phyloP scores from a whole-genome alignment of 2,113 vertebrate genomes.

The Lagopus leucura region DNA sequence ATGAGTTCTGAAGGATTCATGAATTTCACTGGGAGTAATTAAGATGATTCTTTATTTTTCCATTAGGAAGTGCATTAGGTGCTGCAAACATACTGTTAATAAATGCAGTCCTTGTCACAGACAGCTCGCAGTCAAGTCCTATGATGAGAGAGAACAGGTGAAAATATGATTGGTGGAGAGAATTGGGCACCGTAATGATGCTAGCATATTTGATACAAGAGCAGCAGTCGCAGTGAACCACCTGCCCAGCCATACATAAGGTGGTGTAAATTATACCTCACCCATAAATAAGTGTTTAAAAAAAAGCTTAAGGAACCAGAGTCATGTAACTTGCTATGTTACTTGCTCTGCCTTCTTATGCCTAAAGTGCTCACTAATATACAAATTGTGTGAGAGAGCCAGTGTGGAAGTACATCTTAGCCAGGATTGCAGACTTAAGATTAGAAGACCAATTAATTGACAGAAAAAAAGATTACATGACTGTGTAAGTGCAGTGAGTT shows the following conservation, averaged over 20 bases:
- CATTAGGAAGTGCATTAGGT: neutral
- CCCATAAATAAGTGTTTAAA: constrained; percentile 69
- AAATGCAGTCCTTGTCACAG: neutral
- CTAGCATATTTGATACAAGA: neutral
- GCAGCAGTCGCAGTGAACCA: constrained; percentile 28
- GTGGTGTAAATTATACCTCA: constrained; percentile 62
- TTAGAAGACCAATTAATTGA: neutral
- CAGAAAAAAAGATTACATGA: neutral
- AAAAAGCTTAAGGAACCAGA: constrained; percentile 66
- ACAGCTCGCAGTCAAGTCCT: neutral
- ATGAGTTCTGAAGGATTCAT: neutral
- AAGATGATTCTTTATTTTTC: neutral
- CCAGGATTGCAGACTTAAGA: neutral
- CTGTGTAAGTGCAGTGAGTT: neutral
- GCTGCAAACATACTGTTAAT: neutral
- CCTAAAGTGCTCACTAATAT: neutral
- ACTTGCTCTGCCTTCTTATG: neutral
- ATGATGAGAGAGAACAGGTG: constrained; percentile 30
- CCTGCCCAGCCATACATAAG: constrained; percentile 51
- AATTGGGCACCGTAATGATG: neutral
- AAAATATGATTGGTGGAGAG: neutral
- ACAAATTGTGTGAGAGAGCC: constrained; percentile 37
- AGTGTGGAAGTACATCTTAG: neutral
- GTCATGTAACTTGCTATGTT: constrained; percentile 2
- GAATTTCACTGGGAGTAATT: neutral